Conservation (phyloP, 2,888 invertebrate genomes). For the Orthosia incerta region DNA sequence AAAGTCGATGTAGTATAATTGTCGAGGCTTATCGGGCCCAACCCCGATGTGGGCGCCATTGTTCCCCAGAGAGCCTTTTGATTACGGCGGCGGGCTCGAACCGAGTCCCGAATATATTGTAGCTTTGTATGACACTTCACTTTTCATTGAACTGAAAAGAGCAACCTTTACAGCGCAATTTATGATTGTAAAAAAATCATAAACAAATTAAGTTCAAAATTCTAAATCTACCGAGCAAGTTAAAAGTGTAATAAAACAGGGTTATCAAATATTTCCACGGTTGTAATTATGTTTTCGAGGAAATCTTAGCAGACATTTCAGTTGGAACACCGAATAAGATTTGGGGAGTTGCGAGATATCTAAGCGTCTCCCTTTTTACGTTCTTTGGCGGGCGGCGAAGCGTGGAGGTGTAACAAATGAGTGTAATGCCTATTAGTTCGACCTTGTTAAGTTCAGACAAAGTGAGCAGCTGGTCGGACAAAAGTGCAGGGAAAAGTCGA, state of each 20-base stretch:
- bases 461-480: slow-evolving; percentile 80
- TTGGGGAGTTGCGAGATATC: slow-evolving; percentile 77
- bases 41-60: slow-evolving; percentile 90
- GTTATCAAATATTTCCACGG: slow-evolving; percentile 51
- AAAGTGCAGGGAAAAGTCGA: slow-evolving; percentile 80
- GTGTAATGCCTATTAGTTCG: slow-evolving; percentile 88
- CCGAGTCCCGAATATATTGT: slow-evolving; percentile 87
- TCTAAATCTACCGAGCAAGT: slow-evolving; percentile 31
- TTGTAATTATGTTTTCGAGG: slow-evolving; percentile 59
- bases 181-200: slow-evolving; percentile 65
- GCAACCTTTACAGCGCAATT: slow-evolving; percentile 74
- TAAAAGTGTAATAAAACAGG: slow-evolving; percentile 33
- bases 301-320: slow-evolving; percentile 63
- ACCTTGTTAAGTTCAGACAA: slow-evolving; percentile 87
- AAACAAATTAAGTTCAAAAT: slow-evolving; percentile 46
- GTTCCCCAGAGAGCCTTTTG: slow-evolving; percentile 90
- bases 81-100: slow-evolving; percentile 86
- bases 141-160: slow-evolving; percentile 86
- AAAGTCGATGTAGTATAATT: slow-evolving; percentile 91
- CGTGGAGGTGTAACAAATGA: slow-evolving; percentile 87
- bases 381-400: slow-evolving; percentile 84
- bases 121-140: slow-evolving; percentile 89
- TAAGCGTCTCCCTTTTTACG: slow-evolving; percentile 80
- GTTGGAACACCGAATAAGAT: slow-evolving; percentile 73
- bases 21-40: slow-evolving; percentile 89